A percentile compares a stretch with the other conserved stretches of the same genome.
Conservation (phyloP, 64 coral and sea anemone species). For the Montipora cactus region DNA sequence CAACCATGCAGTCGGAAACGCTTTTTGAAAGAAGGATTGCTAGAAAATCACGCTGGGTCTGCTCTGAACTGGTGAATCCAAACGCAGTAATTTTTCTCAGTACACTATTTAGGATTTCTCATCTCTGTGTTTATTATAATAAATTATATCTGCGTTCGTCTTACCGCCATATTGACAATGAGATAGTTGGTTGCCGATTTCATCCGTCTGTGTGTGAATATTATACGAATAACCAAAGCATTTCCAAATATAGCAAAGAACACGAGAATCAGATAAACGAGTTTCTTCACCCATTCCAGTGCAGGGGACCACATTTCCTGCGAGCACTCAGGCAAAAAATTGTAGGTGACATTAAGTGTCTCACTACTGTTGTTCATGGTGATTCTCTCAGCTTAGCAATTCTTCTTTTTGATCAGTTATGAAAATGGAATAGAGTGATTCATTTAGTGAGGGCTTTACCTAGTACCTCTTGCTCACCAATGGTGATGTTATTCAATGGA, state of each 20-base stretch:
- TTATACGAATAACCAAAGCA: slow-evolving; percentile 20
- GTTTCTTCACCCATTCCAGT: slow-evolving; percentile 14
- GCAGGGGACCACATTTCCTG: not conserved
- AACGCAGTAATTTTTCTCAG: not conserved
- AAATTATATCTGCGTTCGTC: not conserved
- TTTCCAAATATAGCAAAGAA: slow-evolving; percentile 50
- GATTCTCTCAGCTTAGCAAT: not conserved
- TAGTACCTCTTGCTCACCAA: too few species aligned
- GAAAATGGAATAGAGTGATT: not conserved
- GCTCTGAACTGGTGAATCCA: too few species aligned
- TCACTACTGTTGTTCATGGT: slow-evolving; percentile 36
- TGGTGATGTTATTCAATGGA: not conserved
- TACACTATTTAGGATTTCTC: not conserved
- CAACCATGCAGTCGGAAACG: too few species aligned
- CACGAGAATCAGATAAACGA: slow-evolving; percentile 26
- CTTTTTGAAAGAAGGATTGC: too few species aligned
- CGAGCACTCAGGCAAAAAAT: not conserved
- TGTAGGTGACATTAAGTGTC: not conserved
- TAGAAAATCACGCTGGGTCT: too few species aligned
- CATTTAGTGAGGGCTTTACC: too few species aligned
- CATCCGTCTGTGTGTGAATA: slow-evolving; percentile 47
- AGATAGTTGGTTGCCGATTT: slow-evolving; percentile 65
- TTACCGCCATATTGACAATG: slow-evolving; percentile 66
- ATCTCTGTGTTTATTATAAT: not conserved
- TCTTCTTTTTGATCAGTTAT: not conserved